Evolutionary conservation across 2,888 invertebrate genomes (phyloP), one percentile per base, ranked within the genome.

Genomic region (Drosophila ustulata): DNA sequence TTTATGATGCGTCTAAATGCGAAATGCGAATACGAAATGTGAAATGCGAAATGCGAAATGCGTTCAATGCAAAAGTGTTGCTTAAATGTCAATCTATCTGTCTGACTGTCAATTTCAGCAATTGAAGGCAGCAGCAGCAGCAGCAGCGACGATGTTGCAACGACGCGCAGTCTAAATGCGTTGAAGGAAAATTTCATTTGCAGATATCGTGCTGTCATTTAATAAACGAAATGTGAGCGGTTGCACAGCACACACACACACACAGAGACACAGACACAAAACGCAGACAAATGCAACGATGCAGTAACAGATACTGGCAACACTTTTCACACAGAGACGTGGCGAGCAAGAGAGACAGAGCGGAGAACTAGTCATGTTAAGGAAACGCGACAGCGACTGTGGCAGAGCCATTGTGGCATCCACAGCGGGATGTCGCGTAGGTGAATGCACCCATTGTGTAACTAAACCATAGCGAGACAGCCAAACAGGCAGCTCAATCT

Each of bases 151-250:
- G 45, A 49, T 51, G 51, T 62, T 59, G 83, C 65, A 79, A 78
- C 37, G 37, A n/a, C 37, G 71, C 46, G 11, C 13, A 13, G 83
- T 83, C 83, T 88, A 83, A 83, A 83, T 88, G 83, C 78, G 89
- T 84, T 85, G 80, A 88, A 85, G 74, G 83, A 89, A 83, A 89
- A 91, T 91, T 91, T 91, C 90, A 91, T 91, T 90, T 89, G 91
- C 88, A 91, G 91, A 91, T 91, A 91, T 91, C 90, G 84, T 90
- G 88, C 91, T 90, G 91, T 89, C 91, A 91, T 90, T 90, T 90
- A 90, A 90, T 89, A 90, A 89, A 86, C 89, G 89, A 86, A 89
- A 89, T 89, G 88, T 80, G 88, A 87, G 85, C 80, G 80, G 68
- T 78, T 68, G 13, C 59, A 56, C n/a, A n/a, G n/a, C 66, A 50